Evolutionary conservation across 2,797 vertebrate genomes (phyloP), one percentile per base, ranked within the genome.

Genomic region (Monodelphis domestica): DNA sequence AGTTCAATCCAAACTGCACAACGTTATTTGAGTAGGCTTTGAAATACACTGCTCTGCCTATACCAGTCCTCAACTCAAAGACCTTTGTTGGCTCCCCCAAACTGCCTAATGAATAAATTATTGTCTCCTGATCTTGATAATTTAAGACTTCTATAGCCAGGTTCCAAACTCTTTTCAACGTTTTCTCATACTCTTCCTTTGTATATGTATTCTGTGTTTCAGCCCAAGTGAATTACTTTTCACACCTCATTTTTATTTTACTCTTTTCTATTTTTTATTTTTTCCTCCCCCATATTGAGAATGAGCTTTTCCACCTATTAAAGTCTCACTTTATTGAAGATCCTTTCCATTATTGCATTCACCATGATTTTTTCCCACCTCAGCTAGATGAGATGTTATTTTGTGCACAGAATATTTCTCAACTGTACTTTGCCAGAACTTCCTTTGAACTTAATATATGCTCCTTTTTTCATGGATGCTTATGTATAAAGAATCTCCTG

Each of bases 121-220:
- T 52, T 91, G 93, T 95, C 95, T 94, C 92, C 63, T 96, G 33
- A 52, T 53, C n/a, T 54, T 33, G 70, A 54, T 33, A 51, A 89
- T 30, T 90, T 51, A 33, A 84, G 87, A 51, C 12, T 53, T 45
- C 88, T 33, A 89, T 9, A 54, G 11, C n/a, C 15, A 90, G 57
- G 92, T 54, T 87, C 91, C 53, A 30, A 38, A 53, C 90, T 57
- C 38, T 87, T 89, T 89, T 52, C 45, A 84, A 29, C 89, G 33
- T 91, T 53, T 93, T 87, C 87, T 87, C 70, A 56, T 78, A 4
- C 38, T 94, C 91, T 78, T 93, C 91, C 84, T 91, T 95, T 70
- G 50, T n/a, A 84, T 5, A n/a, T n/a, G 56, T 52, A 91, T 53
- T 89, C 53, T 93, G 89, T 93, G 87, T 95, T 89, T 78, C 90